These are phyloP conservation scores for Atrina japonica DNA, from an alignment of 2,888 invertebrate genomes.

Conservation along the genomic window DNA sequence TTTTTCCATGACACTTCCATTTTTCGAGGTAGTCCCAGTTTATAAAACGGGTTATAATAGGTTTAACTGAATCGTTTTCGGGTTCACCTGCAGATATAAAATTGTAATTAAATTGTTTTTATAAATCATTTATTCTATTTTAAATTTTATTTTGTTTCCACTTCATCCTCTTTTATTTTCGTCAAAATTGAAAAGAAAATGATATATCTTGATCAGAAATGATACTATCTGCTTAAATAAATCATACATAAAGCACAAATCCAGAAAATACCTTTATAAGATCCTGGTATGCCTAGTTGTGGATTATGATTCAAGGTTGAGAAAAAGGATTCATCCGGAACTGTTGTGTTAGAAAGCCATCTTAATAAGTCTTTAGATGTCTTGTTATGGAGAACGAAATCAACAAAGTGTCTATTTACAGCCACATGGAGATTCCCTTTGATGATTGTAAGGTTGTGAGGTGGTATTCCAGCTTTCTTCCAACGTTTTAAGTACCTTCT, in stretches of 20 bases:
- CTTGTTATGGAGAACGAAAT: constrained; percentile 60
- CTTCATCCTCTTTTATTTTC: no score
- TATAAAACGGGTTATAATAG: constrained; percentile 72
- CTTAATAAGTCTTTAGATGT: constrained; percentile 62
- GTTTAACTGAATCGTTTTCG: constrained; percentile 23
- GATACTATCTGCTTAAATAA: neutral
- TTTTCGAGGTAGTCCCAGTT: constrained; percentile 68
- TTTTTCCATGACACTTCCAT: constrained; percentile 69
- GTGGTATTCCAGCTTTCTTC: constrained; percentile 44
- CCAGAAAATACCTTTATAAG: constrained; percentile 64
- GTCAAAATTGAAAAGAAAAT: no score
- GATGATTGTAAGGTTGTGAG: constrained; percentile 50
- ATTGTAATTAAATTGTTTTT: no score
- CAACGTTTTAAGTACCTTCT: constrained; percentile 43
- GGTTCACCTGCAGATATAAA: neutral
- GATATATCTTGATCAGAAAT: no score
- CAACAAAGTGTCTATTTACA: constrained; percentile 64
- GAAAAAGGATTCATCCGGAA: constrained; percentile 75
- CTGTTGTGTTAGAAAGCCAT: constrained; percentile 62
- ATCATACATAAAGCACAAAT: no score
- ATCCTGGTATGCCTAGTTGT: constrained; percentile 64
- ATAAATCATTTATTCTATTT: no score
- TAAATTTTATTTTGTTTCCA: no score
- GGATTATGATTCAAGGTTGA: constrained; percentile 71
- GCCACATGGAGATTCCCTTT: constrained; percentile 72